Evolutionary conservation across 2,888 invertebrate species (phyloP), one percentile per base, ranked within the genome.

Genomic region (Nomada lathburiana): DNA sequence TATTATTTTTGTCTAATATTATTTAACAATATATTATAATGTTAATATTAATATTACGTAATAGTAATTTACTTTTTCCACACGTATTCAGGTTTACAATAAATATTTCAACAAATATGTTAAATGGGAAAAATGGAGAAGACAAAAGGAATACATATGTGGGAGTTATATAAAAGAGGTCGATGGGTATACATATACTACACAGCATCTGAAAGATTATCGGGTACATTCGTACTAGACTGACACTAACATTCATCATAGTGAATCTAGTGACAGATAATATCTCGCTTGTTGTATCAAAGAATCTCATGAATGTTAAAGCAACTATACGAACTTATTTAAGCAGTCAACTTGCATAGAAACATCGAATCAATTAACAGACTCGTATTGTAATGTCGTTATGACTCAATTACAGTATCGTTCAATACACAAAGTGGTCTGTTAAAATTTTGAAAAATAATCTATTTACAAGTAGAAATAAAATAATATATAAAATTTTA

Each of bases 291-390:
- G 53, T 53, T 42, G 53, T 67, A 23, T 55, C 53, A 67, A 67
- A 52, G 67, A 67, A 67, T 67, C 20, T n/a, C 52, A 67, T 20
- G 20, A 20, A 67, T 53, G 67, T 67, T 67, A 53, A 67, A 36
- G 20, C 16, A 55, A 18, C 67, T 67, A 67, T 55, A 67, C 10
- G 13, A 55, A 65, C 64, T 65, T 50, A n/a, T 65, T 29, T 52
- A 29, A 60, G n/a, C 20, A 53, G 16, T 10, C 36, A 67, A 1
- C 9, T n/a, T 16, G 16, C 36, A 67, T 2, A 55, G 42, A 42
- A 2, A 20, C 36, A 53, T 16, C n/a, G 50, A 67, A 36, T 16
- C 36, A 53, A 53, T 36, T 67, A 36, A 18, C 36, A n/a, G 16
- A 20, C 18, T 2, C 53, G 13, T 67, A 60, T 67, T 10, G 20